Base-by-base conservation (phyloP, 2,113 vertebrate genomes). In the Centropus unirufus region DNA sequence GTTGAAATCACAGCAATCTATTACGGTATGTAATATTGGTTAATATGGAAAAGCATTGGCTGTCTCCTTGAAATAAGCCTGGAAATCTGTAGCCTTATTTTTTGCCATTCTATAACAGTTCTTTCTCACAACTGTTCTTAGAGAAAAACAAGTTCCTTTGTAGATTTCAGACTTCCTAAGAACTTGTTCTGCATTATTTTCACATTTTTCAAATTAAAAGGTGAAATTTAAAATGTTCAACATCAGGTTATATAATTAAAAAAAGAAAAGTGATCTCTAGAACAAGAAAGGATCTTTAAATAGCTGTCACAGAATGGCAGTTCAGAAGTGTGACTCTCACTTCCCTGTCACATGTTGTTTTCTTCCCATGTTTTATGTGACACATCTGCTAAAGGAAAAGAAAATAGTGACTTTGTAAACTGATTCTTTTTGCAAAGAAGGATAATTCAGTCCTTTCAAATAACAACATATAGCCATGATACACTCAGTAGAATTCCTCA, bases 251-350 rank as follows among this genome's bases (percentile, higher is more conserved):
- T 46, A 26, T 12, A 69, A 90, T 73, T 87, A 10, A 73, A 34
- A 44, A 61, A 64, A 51, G 24, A 51, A 27, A 61, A 51, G 2
- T 17, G 46, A 4, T 80, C 59, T 69, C 80, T 79, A 80, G 67
- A 88, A 88, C 77, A 94, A 80, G 67, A 92, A 87, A 94, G n/a
- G 22, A 66, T 94, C 67, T 95, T 94, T 92, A 72, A 94, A 89
- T 85, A 95, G 93, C 66, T 89, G 77, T 76, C 84, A 87, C 62
- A 93, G 77, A 87, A 95, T 70, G 36, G 30, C 49, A 91, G 57
- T 83, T 96, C 79, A 88, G 68, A 92, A 77, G 78, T 52, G 66
- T 86, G 85, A 86, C 40, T 76, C 55, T 78, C 2, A 0, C 27
- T 77, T 92, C 42, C 51, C 58, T 73, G 46, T 86, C 82, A 90